Base-by-base conservation (phyloP, 2,888 invertebrate species). In the Cyclophora albipunctata region DNA sequence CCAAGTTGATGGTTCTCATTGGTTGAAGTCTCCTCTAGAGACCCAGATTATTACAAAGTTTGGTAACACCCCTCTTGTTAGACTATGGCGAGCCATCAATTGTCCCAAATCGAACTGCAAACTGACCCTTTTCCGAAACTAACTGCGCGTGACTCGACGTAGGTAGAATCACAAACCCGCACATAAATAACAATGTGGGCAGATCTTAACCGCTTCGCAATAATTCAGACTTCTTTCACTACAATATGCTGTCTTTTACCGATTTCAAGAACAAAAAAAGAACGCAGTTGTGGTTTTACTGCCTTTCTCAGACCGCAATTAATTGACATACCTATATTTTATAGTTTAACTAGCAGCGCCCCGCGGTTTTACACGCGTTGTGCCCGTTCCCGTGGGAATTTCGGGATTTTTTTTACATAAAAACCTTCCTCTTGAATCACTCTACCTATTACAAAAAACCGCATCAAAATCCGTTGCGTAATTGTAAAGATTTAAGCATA, bases 131-230 rank as follows among this genome's bases (percentile, higher is more conserved):
- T 60, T 58, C 57, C 51, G 57, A 57, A 64, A 63, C 63, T 69
- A 72, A 71, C 66, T 66, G 62, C 52, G 60, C 65, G 64, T 73
- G 61, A 63, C 64, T 57, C 53, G 50, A 62, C 53, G 55, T 52
- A 54, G 59, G 60, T 60, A 53, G 64, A 64, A 62, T 64, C 59
- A 52, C 60, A 60, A 64, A 67, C 71, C 64, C 64, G 68, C 54
- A 49, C 65, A 59, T 57, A 60, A 69, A 71, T 70, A 72, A 63
- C 58, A 49, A 47, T 52, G 48, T 48, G 35, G 48, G 41, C 48
- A 52, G 51, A 45, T 47, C 34, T 45, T 45, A 37, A 34, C 34
- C 40, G 45, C 54, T 49, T 48, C 48, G 42, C 48, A 45, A 48
- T 46, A 41, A 51, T 50, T 50, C 42, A 5, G 41, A 42, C 42